Conservation (phyloP, 2,113 vertebrate species). For the Pelobates fuscus region DNA sequence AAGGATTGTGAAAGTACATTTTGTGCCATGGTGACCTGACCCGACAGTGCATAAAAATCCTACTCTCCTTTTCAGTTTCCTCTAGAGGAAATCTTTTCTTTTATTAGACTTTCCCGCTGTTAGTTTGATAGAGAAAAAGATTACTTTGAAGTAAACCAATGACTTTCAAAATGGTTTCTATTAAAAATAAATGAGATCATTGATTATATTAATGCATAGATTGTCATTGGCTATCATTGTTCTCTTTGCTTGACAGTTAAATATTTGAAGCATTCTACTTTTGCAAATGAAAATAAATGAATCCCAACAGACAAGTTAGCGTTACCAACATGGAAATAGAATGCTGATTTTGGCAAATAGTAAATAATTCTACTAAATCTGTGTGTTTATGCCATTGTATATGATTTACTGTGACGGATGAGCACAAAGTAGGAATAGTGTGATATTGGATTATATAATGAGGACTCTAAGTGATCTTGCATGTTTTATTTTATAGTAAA, state of each 20-base stretch:
- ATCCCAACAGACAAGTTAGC: constrained; percentile 49
- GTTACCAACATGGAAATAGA: constrained; percentile 16
- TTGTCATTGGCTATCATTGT: constrained; percentile 20
- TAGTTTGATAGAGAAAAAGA: constrained; percentile 50
- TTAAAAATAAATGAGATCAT: constrained; percentile 55
- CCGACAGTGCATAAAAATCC: constrained; percentile 51
- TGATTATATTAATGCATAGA: constrained; percentile 49
- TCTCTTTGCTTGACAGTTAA: constrained; percentile 50
- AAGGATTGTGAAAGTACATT: constrained; percentile 50
- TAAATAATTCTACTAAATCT: constrained; percentile 51
- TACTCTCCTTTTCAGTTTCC: constrained; percentile 33
- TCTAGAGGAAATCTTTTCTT: constrained; percentile 27
- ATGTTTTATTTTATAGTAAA: neutral
- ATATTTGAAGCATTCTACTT: constrained; percentile 42
- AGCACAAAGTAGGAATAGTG: neutral
- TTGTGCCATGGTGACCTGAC: constrained; percentile 44
- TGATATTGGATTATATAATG: neutral
- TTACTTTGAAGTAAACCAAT: constrained; percentile 49
- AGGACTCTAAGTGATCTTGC: neutral
- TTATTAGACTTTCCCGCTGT: constrained; percentile 42
- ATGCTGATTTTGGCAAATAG: constrained; percentile 49
- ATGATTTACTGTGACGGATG: constrained; percentile 30
- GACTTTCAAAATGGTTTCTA: constrained; percentile 56
- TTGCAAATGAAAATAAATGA: constrained; percentile 40
- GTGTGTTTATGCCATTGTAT: constrained; percentile 48